Percentiles rank a stretch among this genome's conserved stretches.
Conservation (phyloP, 1,140 invertebrate genomes). For the Diplogasteroides magnus region DNA sequence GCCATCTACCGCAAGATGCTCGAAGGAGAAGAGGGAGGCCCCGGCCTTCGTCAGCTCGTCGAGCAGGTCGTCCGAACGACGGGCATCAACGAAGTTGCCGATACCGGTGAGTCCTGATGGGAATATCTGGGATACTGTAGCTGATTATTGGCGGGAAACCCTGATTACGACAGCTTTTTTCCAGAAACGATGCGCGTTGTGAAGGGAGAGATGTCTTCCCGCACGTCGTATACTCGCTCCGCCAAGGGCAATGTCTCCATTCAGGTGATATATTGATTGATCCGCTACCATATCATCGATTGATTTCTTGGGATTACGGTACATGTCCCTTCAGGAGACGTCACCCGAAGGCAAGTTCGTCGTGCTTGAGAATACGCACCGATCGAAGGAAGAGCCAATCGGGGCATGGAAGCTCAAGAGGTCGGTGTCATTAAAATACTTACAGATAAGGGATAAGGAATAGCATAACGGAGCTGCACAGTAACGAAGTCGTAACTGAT, state of each 20-base stretch:
- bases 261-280: no score
- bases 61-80: slow-evolving; percentile 54
- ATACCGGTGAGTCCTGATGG: slow-evolving; percentile 37
- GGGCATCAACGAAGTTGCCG: slow-evolving; percentile 40
- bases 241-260: slow-evolving; percentile 58
- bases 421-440: no score
- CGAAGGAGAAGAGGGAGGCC: slow-evolving; percentile 47
- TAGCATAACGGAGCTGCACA: no score
- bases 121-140: background rate
- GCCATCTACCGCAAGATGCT: slow-evolving; percentile 56
- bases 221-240: slow-evolving; percentile 61
- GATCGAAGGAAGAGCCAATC: slow-evolving; percentile 47
- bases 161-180: no score
- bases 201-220: slow-evolving; percentile 60
- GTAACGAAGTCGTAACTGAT: no score
- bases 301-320: background rate
- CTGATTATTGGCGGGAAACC: slow-evolving; percentile 3
- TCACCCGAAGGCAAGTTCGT: slow-evolving; percentile 34
- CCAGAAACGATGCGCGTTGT: slow-evolving; percentile 54
- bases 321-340: slow-evolving; percentile 20
- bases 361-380: slow-evolving; percentile 53
- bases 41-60: slow-evolving; percentile 49
- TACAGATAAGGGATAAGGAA: no score
- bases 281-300: no score
- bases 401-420: slow-evolving; percentile 55